Conservation (phyloP, 92 coral and sea anemone genomes). For the Paragorgia papillata region DNA sequence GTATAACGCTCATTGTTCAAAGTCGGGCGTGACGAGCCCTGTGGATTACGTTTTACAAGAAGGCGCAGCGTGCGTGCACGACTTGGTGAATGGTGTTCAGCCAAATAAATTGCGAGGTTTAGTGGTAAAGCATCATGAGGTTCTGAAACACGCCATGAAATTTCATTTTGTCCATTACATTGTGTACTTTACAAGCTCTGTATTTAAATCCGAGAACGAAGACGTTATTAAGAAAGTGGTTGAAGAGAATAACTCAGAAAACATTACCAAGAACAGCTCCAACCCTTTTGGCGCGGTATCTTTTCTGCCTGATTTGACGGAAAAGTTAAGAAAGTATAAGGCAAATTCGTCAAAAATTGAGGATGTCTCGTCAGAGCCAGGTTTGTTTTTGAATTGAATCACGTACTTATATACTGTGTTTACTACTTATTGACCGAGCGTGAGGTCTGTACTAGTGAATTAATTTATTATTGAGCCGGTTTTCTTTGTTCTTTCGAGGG, state of each 20-base stretch:
- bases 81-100: constrained; percentile 49
- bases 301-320: constrained; percentile 74
- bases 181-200: constrained; percentile 82
- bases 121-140: constrained; percentile 82
- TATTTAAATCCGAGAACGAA: constrained; percentile 71
- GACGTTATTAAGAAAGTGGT: constrained; percentile 83
- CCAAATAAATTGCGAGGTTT: constrained; percentile 85
- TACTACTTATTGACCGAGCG: too few relatives aligned
- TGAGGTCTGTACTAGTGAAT: too few relatives aligned
- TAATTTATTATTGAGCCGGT: too few relatives aligned
- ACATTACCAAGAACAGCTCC: constrained; percentile 45
- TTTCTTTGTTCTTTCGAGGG: too few relatives aligned
- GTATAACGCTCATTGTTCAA: constrained; percentile 85
- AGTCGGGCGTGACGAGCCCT: constrained; percentile 91
- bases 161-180: constrained; percentile 81
- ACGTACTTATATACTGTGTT: too few relatives aligned
- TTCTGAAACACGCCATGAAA: constrained; percentile 87
- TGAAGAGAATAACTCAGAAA: constrained; percentile 70
- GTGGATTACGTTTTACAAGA: constrained; percentile 95
- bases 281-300: constrained; percentile 68
- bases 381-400: too few relatives aligned
- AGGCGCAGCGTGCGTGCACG: constrained; percentile 68
- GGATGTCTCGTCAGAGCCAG: neutral
- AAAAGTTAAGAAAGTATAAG: constrained; percentile 57
- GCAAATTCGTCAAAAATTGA: constrained; percentile 15